A percentile compares a stretch with the other conserved stretches of the same genome.
Evolutionary conservation across 2,888 invertebrate genomes (phyloP).

Genomic region (Philhelius pedissequus): DNA sequence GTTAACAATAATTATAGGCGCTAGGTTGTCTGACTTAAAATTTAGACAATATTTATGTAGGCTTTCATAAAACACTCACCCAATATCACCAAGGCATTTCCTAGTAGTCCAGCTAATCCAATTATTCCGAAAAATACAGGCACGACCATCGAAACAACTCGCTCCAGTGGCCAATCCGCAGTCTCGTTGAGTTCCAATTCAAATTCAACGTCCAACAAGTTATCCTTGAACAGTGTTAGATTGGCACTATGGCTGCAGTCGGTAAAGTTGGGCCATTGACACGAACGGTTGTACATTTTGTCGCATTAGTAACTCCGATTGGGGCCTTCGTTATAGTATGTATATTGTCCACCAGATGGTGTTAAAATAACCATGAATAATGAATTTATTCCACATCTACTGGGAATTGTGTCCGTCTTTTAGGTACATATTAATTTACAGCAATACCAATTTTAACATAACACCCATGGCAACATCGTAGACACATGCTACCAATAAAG

Average conservation of each 20-base stretch:
- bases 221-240: conserved; percentile 69
- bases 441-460: conserved; percentile 8
- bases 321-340: conserved; percentile 7
- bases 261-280: conserved; percentile 63
- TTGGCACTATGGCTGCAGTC: conserved; percentile 55
- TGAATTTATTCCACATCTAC: conserved; percentile 4
- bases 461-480: conserved; percentile 12
- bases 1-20: too few species aligned
- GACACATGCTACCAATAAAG: conserved; percentile 14
- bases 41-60: not conserved
- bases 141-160: conserved; percentile 86
- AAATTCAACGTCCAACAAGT: conserved; percentile 75
- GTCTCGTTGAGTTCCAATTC: conserved; percentile 77
- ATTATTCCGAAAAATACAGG: conserved; percentile 92
- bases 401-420: conserved; percentile 3
- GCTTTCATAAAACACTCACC: conserved; percentile 74
- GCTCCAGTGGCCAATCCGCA: conserved; percentile 80
- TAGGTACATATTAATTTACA: conserved; percentile 38
- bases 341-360: conserved; percentile 41
- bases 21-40: not conserved
- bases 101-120: conserved; percentile 91
- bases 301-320: conserved; percentile 36
- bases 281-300: conserved; percentile 65
- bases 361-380: not conserved
- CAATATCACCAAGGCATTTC: conserved; percentile 92